A percentile compares a stretch with the other conserved stretches of the same genome.
Evolutionary conservation across 2,113 vertebrate genomes (phyloP).

Genomic region (Perca flavescens): DNA sequence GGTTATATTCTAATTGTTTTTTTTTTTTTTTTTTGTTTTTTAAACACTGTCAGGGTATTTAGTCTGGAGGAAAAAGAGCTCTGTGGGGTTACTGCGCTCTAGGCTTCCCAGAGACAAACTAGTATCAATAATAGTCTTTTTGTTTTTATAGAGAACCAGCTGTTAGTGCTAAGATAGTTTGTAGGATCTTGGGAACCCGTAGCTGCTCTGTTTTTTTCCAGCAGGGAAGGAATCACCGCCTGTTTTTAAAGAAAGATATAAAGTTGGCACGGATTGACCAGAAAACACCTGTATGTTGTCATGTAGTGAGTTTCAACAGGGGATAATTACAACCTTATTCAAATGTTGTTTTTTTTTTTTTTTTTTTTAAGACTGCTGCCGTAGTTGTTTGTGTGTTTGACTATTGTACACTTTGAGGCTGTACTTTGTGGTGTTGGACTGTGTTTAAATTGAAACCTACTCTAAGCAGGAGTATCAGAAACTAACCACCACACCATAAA

Average conservation of each 20-base stretch:
- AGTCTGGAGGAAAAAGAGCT: not conserved
- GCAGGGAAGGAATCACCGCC: not conserved
- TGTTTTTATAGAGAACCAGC: not conserved
- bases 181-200: not conserved
- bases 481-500: not conserved
- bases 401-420: constrained; percentile 4
- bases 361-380: not conserved
- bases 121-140: not conserved
- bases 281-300: not conserved
- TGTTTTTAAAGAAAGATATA: not conserved
- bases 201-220: not conserved
- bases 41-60: constrained; percentile 31
- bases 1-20: constrained; percentile 2
- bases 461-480: not conserved
- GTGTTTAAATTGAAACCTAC: not conserved
- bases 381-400: not conserved
- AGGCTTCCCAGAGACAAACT: not conserved
- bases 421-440: not conserved
- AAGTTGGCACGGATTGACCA: not conserved
- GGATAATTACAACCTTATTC: not conserved
- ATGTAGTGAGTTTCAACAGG: not conserved
- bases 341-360: not conserved
- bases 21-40: constrained; percentile 11
- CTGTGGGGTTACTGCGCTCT: fast-evolving
- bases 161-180: not conserved